Evolutionary conservation across 2,888 invertebrate genomes (phyloP), one percentile per base, ranked within the genome.

Genomic region (Melipona beecheii): DNA sequence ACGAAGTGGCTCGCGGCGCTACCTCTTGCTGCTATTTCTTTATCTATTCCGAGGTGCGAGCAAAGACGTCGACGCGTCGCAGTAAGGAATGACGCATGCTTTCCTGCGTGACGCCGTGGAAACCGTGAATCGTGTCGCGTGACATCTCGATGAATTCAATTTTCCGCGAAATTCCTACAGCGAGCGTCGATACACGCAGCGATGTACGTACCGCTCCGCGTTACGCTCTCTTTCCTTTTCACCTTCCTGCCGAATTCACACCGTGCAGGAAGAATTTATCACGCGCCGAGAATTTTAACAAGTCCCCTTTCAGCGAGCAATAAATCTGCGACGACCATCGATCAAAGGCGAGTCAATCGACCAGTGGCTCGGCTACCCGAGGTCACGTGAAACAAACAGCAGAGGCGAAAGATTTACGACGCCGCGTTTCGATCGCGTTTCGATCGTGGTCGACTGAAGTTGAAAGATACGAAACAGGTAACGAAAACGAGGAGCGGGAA

Each of bases 271-370:
- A 76, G 75, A 66, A 82, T 82, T 85, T 76, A 75, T 82, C 85
- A 75, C 79, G 54, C 19, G 69, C 31, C 56, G 71, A 36, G 86
- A 74, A 85, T 85, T 86, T 86, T 78, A 85, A 85, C 86, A 73
- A 85, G 77, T 56, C 27, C 84, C 27, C 60, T 69, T 64, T 31
- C 71, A 83, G 43, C 69, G 49, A 50, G 62, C 83, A 65, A 86
- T 86, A 86, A 86, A 86, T 86, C 83, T 71, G 27, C 72, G 75
- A 77, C 83, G 79, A 85, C 85, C 85, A 86, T 83, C 83, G 86
- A 87, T 82, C 86, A 64, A 86, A 76, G 58, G 69, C 69, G 50
- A 84, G 79, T 84, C 84, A 82, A 87, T 87, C 86, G 83, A 84
- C 76, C 68, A 31, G 73, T 71, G 77, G 58, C 81, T 75, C 81